Base-by-base conservation (phyloP, 2,113 vertebrate genomes). In the Crotalus tigris region DNA sequence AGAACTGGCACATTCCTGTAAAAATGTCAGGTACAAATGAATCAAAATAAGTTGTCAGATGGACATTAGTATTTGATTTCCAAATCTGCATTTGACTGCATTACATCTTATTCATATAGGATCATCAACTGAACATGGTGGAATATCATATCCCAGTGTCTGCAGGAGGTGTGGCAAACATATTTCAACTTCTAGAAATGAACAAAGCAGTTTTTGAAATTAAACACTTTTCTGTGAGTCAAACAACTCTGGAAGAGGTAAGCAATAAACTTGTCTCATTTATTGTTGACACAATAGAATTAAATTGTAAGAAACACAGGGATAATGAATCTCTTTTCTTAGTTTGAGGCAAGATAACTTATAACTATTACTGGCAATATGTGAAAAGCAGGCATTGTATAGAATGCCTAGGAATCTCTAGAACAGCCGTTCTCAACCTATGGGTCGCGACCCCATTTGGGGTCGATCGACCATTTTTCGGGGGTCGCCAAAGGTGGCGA, bases 171-270 rank as follows among this genome's bases (percentile, higher is more conserved):
- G 98, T 99, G 57, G 98, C 98, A 5, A 98, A 98, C 94, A 99
- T 99, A 97, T 99, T 99, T 94, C 97, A 98, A 97, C 97, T 99
- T 94, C 97, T 99, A 93, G 99, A 99, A 97, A 95, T 98, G 95
- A 99, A 98, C 97, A 99, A 99, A 97, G 94, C 96, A 92, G 91
- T 97, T 85, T 98, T 99, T 97, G 97, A 98, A 95, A 99, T 99
- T 97, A 98, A 98, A 94, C 98, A 99, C 97, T 99, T 99, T 97
- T 98, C 99, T 87, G 98, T 99, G 97, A 99, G 98, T 96, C 99
- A 99, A 96, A 99, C 99, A 17, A 99, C 98, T 0, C 95, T 99
- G 95, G 99, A 99, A 96, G 99, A 99, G 99, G 99, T 99, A 97
- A 98, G 98, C 91, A 94, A 90, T 91, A 39, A 92, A 93, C 93